Conservation (phyloP, 2,797 vertebrate genomes). For the Coregonus suidteri region DNA sequence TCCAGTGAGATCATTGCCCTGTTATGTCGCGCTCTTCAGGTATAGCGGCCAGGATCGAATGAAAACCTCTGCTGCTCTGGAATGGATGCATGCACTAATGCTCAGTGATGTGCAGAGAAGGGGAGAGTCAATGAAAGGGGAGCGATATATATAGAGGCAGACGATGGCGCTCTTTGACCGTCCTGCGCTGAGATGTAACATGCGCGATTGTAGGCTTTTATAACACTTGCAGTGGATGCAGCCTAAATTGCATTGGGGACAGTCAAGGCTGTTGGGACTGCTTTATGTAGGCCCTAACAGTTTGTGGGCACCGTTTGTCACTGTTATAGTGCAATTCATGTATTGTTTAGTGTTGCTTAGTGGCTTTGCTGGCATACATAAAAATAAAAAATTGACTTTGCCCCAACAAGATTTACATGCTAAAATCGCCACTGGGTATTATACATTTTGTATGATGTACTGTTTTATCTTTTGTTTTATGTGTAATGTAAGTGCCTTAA, state of each 20-base stretch:
- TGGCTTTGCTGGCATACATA: too few species aligned
- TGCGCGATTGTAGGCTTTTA: background rate
- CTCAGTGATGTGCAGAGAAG: conserved; percentile 44
- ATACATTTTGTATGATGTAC: too few species aligned
- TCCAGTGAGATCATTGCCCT: conserved; percentile 82
- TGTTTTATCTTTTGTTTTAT: too few species aligned
- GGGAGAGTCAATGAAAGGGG: conserved; percentile 69
- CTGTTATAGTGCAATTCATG: too few species aligned
- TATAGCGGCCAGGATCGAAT: conserved; percentile 56
- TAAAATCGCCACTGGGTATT: too few species aligned
- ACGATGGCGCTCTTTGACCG: conserved; percentile 64
- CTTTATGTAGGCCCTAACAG: too few species aligned
- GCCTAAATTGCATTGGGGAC: background rate
- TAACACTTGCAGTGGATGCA: conserved; percentile 16
- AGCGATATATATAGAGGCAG: conserved; percentile 27
- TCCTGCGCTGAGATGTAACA: background rate
- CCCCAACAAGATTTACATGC: too few species aligned
- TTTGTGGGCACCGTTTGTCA: too few species aligned
- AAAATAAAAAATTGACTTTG: too few species aligned
- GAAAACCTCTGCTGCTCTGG: conserved; percentile 44
- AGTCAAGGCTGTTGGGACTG: background rate
- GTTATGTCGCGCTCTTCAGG: conserved; percentile 48
- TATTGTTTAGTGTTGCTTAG: too few species aligned
- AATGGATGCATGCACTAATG: conserved; percentile 20
- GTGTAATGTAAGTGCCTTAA: too few species aligned